Evolutionary conservation across 2,113 vertebrate genomes (phyloP), one percentile per base, ranked within the genome.

Genomic region (Oreotrochilus melanogaster): DNA sequence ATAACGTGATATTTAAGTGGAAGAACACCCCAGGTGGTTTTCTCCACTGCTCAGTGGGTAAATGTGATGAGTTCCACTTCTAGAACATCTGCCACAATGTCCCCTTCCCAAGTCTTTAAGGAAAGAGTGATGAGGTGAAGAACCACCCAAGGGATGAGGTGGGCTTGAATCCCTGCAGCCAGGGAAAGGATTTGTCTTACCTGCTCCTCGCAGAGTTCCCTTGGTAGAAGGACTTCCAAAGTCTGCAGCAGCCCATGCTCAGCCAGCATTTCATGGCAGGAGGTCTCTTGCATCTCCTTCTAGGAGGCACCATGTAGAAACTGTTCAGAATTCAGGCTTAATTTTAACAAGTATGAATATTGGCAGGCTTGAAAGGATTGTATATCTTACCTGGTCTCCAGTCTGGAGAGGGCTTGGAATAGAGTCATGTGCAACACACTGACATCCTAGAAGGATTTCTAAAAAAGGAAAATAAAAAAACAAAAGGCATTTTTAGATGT

Each of bases 321-420:
- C 81, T 1, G 45, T 53, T 45, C 54, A 3, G 14, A 79, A 54
- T 88, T 65, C 66, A 69, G 78, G 48, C 78, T 94, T 57, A 5
- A 90, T 89, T 53, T 79, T 95, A 82, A 87, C 84, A 48, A 92
- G 67, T 33, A 89, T 92, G 88, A 33, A 25, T 72, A 61, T 83
- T 95, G 96, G 88, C 92, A 94, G 85, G 82, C 92, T 93, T 93
- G 90, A 78, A 76, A 88, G 78, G 87, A 50, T 75, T 90, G 78
- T 93, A 70, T 90, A 64, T 96, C 89, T 96, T 96, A 78, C 92
- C 82, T 89, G 90, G 92, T 81, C 85, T 94, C 85, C 92, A 85
- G 90, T 25, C 92, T 96, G 90, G 85, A 94, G 82, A 92, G 95
- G 85, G 78, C 95, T 96, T 81, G 48, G 86, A 96, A 75, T 0